Evolutionary conservation across 2,113 vertebrate species (phyloP).

Genomic region (Corythaeola cristata): DNA sequence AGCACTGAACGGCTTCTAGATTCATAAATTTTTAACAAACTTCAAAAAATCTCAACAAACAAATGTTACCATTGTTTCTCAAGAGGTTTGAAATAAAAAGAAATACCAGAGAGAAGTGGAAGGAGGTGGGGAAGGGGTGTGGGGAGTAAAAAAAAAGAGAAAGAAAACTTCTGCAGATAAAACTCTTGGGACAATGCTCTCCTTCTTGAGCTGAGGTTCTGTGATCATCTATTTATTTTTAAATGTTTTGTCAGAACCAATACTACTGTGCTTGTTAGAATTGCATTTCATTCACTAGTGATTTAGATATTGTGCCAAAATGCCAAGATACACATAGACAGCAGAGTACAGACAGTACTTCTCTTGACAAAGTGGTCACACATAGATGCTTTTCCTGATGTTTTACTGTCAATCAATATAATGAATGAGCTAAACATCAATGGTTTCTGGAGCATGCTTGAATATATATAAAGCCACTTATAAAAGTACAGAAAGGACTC

Average conservation of each 20-base stretch:
- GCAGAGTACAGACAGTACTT: background rate
- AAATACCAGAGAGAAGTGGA: background rate
- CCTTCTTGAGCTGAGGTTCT: background rate
- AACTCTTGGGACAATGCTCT: background rate
- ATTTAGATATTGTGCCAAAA: slow-evolving; percentile 27
- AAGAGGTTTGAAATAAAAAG: background rate
- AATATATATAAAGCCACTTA: background rate
- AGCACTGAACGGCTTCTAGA: background rate
- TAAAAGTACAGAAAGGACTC: background rate
- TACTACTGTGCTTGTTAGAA: background rate
- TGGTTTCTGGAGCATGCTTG: slow-evolving; percentile 7
- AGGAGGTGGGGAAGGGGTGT: background rate
- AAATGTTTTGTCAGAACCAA: background rate
- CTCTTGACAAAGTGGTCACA: background rate
- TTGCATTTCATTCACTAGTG: slow-evolving; percentile 6
- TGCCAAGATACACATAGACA: background rate
- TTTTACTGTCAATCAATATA: slow-evolving; percentile 41
- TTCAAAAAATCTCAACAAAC: background rate
- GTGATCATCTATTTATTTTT: background rate
- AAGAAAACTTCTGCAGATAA: background rate
- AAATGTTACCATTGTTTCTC: background rate
- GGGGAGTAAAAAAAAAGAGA: background rate
- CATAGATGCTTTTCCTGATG: slow-evolving; percentile 10
- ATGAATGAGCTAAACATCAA: slow-evolving; percentile 4
- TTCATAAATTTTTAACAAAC: background rate